Percentiles rank a stretch among this genome's conserved stretches.
Evolutionary conservation across 92 coral and sea anemone genomes (phyloP).

Genomic region (Porites evermanni): DNA sequence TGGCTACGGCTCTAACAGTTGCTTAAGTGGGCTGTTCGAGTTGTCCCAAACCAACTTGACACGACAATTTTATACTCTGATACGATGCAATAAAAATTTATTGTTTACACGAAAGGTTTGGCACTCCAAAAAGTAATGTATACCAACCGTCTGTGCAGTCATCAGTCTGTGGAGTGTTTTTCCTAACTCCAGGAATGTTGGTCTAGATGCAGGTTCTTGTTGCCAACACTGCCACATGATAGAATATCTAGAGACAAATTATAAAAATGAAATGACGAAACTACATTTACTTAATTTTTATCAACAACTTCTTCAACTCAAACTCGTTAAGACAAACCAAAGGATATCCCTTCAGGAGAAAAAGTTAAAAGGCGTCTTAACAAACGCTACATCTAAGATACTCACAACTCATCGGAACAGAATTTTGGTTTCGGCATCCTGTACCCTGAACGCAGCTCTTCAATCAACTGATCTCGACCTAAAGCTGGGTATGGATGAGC

Average conservation of each 20-base stretch:
- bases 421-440: slow-evolving; percentile 94
- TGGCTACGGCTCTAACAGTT: too few species aligned
- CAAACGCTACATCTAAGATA: neutral
- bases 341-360: neutral
- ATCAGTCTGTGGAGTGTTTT: slow-evolving; percentile 83
- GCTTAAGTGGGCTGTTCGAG: too few species aligned
- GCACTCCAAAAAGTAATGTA: neutral
- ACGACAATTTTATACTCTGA: too few species aligned
- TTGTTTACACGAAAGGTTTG: neutral
- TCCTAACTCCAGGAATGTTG: slow-evolving; percentile 87
- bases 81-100: neutral
- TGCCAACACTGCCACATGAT: slow-evolving; percentile 99
- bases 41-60: too few species aligned
- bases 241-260: slow-evolving; percentile 65
- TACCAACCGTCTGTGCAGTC: slow-evolving; percentile 85
- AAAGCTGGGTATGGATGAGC: slow-evolving; percentile 96
- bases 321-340: too few species aligned
- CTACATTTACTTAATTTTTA: neutral
- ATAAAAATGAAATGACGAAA: neutral
- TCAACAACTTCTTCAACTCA: too few species aligned
- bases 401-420: slow-evolving; percentile 97
- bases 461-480: slow-evolving; percentile 85
- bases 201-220: slow-evolving; percentile 84
- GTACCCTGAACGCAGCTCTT: slow-evolving; percentile 85
- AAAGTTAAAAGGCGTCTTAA: too few species aligned